Conservation (phyloP, 1,140 invertebrate species). For the Anastrepha obliqua region DNA sequence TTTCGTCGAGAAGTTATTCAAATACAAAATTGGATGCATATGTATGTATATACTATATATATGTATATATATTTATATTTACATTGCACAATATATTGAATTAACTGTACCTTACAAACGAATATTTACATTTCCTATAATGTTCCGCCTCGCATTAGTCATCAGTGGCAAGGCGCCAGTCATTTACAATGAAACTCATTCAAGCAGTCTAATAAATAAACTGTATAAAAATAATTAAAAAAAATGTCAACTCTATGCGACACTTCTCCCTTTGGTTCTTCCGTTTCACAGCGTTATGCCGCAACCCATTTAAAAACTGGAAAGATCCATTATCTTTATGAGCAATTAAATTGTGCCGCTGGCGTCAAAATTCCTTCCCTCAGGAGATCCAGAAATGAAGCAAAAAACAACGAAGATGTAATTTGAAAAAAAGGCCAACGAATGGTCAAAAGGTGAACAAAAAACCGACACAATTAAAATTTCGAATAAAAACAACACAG, state of each 20-base stretch:
- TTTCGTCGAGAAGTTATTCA: too few relatives aligned
- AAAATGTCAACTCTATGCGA: background rate
- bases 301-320: constrained; percentile 45
- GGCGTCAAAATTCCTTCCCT: constrained; percentile 55
- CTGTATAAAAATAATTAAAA: background rate
- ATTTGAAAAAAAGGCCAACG: background rate
- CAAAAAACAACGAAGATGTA: background rate
- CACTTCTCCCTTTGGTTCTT: background rate
- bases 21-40: too few relatives aligned
- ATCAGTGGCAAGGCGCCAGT: constrained; percentile 3
- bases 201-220: constrained; percentile 9
- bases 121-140: background rate
- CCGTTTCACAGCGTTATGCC: constrained; percentile 12
- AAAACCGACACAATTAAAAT: constrained; percentile 1
- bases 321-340: constrained; percentile 57
- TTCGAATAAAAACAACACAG: background rate
- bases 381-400: background rate
- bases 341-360: constrained; percentile 54
- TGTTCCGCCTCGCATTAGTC: background rate
- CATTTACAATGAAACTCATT: constrained; percentile 26
- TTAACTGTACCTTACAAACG: too few relatives aligned
- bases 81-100: too few relatives aligned
- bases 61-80: too few relatives aligned
- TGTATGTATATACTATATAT: too few relatives aligned
- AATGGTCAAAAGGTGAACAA: background rate